Evolutionary conservation across 2,797 vertebrate genomes (phyloP).

Genomic region (Acrocephalus scirpaceus): DNA sequence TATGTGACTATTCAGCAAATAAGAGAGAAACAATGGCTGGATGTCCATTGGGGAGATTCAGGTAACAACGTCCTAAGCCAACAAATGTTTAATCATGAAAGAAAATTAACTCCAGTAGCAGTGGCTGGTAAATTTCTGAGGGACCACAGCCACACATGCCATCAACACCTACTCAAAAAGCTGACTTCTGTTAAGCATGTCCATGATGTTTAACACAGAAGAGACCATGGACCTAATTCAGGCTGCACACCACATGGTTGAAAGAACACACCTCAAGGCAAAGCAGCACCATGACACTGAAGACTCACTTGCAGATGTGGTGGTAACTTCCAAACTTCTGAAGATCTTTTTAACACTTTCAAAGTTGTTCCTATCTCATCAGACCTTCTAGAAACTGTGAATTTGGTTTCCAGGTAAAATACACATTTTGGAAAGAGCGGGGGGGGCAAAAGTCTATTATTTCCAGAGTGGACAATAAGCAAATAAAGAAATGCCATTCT

Average conservation of each 20-base stretch:
- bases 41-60: not conserved
- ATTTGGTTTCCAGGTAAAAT: not conserved
- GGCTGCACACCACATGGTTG: not conserved
- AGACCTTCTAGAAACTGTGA: not conserved
- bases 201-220: not conserved
- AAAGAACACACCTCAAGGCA: not conserved
- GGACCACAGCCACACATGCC: not conserved
- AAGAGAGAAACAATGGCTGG: not conserved
- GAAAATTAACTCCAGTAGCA: not conserved
- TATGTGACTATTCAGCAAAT: not conserved
- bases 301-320: no score
- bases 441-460: fast-evolving
- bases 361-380: not conserved
- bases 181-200: not conserved
- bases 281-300: not conserved
- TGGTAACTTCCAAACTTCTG: not conserved
- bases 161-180: not conserved
- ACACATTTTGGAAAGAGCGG: not conserved
- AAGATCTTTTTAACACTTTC: not conserved
- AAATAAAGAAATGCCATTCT: not conserved
- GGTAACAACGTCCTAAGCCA: not conserved
- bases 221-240: not conserved
- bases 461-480: not conserved
- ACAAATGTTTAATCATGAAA: not conserved
- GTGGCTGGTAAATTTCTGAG: not conserved